phyloP scores from a whole-genome alignment of 2,797 vertebrate genomes.

The Hypotaenidia okinawae region DNA sequence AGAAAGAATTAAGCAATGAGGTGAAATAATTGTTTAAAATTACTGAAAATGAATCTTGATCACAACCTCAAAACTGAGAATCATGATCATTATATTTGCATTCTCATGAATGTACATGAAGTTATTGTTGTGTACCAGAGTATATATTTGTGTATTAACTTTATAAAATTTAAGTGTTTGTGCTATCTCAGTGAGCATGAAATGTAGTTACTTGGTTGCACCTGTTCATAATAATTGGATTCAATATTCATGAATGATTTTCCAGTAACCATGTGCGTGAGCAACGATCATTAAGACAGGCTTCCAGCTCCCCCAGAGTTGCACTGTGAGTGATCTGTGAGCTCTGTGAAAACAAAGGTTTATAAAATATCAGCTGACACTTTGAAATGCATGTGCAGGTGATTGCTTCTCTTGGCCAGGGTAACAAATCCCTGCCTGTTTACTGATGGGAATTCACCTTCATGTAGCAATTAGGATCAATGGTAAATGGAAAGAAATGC shows the following conservation, averaged over 20 bases:
- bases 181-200: constrained; percentile 52
- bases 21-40: constrained; percentile 66
- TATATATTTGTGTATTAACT: constrained; percentile 48
- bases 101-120: constrained; percentile 58
- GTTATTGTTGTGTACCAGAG: constrained; percentile 38
- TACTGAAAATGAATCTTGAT: constrained; percentile 60
- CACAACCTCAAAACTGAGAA: constrained; percentile 12
- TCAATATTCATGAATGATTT: constrained; percentile 46
- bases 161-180: constrained; percentile 62
- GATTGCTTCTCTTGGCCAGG: not conserved
- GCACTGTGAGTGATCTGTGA: not conserved
- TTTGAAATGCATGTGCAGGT: not conserved
- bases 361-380: not conserved
- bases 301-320: not conserved
- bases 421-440: not conserved
- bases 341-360: not conserved
- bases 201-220: constrained; percentile 52
- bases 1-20: constrained; percentile 27
- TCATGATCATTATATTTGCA: constrained; percentile 37
- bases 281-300: not conserved
- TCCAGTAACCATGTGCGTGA: not conserved
- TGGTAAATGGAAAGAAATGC: not conserved
- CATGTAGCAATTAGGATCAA: not conserved
- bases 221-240: constrained; percentile 62
- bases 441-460: not conserved